Evolutionary conservation across 2,888 invertebrate species (phyloP).

Genomic region (Tetragnatha montana): DNA sequence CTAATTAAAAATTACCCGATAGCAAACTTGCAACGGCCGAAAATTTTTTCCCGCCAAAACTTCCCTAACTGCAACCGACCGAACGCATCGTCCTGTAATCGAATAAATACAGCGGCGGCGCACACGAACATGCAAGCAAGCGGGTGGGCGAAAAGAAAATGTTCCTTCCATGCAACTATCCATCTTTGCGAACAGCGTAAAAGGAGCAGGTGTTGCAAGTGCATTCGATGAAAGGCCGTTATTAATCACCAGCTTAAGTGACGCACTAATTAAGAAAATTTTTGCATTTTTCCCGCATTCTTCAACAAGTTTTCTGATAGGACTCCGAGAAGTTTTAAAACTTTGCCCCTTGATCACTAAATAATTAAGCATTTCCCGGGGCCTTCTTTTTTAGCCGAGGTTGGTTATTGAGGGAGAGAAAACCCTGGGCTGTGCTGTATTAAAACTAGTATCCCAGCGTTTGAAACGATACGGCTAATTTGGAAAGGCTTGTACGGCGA

Average conservation of each 20-base stretch:
- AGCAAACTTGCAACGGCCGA: background rate
- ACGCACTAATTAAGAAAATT: slow-evolving; percentile 71
- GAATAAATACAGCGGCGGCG: slow-evolving; percentile 10
- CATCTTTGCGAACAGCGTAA: slow-evolving; percentile 48
- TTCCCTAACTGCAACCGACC: background rate
- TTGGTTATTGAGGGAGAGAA: background rate
- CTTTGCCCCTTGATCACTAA: slow-evolving; percentile 63
- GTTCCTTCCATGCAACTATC: slow-evolving; percentile 36
- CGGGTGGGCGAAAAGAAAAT: slow-evolving; percentile 55
- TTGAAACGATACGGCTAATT: background rate
- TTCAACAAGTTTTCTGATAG: slow-evolving; percentile 69
- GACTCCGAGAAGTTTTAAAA: slow-evolving; percentile 36
- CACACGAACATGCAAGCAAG: slow-evolving; percentile 23
- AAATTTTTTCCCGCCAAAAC: background rate
- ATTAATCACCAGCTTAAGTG: slow-evolving; percentile 68
- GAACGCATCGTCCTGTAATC: slow-evolving; percentile 14
- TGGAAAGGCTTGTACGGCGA: background rate
- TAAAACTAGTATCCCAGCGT: background rate
- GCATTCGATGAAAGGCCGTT: slow-evolving; percentile 58
- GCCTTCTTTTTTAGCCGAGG: slow-evolving; percentile 13
- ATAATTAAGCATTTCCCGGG: slow-evolving; percentile 54
- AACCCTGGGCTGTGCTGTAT: background rate
- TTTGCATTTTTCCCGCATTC: slow-evolving; percentile 70
- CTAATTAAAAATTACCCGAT: background rate
- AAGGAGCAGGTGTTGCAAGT: slow-evolving; percentile 60